Evolutionary conservation across 2,888 invertebrate species (phyloP).

Genomic region (Zygogramma bicolorata): DNA sequence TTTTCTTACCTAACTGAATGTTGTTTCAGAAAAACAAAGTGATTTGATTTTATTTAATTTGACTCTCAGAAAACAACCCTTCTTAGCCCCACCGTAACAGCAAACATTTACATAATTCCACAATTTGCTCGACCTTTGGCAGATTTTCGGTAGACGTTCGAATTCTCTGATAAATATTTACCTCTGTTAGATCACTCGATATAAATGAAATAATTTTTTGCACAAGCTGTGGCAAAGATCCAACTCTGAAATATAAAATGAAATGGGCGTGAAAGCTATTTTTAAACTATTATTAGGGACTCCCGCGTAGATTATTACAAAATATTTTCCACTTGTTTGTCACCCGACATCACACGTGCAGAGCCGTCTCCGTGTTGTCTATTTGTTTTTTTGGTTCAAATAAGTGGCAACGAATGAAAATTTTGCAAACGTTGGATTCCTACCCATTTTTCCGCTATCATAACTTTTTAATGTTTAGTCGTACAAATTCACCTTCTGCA

Average conservation of each 20-base stretch:
- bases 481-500: too few relatives aligned
- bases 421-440: too few relatives aligned
- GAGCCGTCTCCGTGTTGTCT: neutral
- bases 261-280: neutral
- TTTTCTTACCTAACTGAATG: too few relatives aligned
- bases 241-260: slow-evolving; percentile 3
- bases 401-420: too few relatives aligned
- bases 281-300: neutral
- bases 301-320: neutral
- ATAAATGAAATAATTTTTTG: slow-evolving; percentile 3
- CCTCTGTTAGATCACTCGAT: neutral
- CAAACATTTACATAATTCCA: neutral
- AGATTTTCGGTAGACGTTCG: neutral
- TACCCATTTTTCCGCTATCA: too few relatives aligned
- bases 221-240: neutral
- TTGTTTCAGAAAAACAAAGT: too few relatives aligned
- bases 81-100: too few relatives aligned
- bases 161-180: neutral
- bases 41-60: too few relatives aligned
- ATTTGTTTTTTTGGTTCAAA: too few relatives aligned
- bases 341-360: neutral
- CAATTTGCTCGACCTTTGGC: neutral
- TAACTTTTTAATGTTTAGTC: too few relatives aligned
- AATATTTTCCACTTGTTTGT: neutral
- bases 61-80: too few relatives aligned